Evolutionary conservation across 2,888 invertebrate genomes (phyloP).

Genomic region (Odontothrips loti): DNA sequence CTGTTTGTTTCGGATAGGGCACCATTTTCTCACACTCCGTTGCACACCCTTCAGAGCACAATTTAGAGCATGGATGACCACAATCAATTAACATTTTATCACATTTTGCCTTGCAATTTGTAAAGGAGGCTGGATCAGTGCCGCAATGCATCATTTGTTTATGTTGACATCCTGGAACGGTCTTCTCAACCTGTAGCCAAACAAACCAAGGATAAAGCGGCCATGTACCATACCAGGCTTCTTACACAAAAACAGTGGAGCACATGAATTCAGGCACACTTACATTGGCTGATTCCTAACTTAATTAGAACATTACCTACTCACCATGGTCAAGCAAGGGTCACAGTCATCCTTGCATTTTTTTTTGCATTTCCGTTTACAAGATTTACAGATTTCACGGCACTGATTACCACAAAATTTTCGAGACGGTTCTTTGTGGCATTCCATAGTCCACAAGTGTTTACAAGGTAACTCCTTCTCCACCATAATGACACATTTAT

Average conservation of each 20-base stretch:
- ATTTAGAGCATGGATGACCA: background rate
- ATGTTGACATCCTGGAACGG: constrained; percentile 45
- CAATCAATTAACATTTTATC: background rate
- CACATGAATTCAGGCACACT: background rate
- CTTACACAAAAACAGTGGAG: background rate
- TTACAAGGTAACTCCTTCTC: constrained; percentile 51
- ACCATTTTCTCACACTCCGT: background rate
- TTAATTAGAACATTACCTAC: background rate
- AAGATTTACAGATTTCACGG: background rate
- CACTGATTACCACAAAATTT: background rate
- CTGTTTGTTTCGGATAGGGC: background rate
- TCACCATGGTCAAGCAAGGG: background rate
- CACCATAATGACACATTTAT: constrained; percentile 49
- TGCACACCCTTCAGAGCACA: background rate
- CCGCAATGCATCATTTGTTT: background rate
- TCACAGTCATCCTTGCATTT: background rate
- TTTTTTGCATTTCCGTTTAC: background rate
- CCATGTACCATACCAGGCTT: background rate
- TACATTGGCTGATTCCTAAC: background rate
- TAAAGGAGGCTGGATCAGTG: background rate
- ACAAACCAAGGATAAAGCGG: background rate
- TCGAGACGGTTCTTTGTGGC: background rate
- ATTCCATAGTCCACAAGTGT: constrained; percentile 43
- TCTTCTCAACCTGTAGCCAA: background rate
- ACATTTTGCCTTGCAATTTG: background rate